Percentiles rank a stretch among this genome's conserved stretches.
phyloP scores from a whole-genome alignment of 2,888 invertebrate genomes.

The Zaprionus lineosus region DNA sequence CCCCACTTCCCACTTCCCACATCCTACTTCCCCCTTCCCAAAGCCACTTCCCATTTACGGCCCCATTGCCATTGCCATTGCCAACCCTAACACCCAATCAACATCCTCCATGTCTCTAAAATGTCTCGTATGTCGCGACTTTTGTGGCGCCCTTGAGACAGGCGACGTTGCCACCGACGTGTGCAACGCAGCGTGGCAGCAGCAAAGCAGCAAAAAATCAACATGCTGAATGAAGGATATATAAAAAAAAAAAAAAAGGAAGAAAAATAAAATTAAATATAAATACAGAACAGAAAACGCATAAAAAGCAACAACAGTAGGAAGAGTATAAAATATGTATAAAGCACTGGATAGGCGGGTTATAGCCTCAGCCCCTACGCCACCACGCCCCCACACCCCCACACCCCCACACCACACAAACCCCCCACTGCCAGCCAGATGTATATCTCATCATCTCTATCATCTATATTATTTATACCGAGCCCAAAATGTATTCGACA shows the following conservation, averaged over 20 bases:
- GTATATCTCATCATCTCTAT: not conserved
- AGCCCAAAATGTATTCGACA: slow-evolving; percentile 36
- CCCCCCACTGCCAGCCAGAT: not conserved
- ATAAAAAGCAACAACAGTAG: not conserved
- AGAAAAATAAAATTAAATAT: slow-evolving; percentile 3
- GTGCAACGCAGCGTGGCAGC: slow-evolving; percentile 34
- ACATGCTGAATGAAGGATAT: no score
- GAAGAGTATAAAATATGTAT: not conserved
- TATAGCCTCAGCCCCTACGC: no score
- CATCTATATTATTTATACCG: not conserved
- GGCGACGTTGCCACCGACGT: slow-evolving; percentile 37
- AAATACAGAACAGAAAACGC: slow-evolving; percentile 2
- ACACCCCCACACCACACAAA: no score
- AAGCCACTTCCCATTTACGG: no score
- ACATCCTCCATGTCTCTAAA: not conserved
- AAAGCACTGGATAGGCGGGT: no score
- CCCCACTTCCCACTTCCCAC: not conserved
- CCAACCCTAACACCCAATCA: not conserved
- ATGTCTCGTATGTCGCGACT: slow-evolving; percentile 22
- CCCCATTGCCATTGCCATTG: not conserved
- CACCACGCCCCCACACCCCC: no score
- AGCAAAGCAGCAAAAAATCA: no score
- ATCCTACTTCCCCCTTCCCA: not conserved
- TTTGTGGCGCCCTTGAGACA: slow-evolving; percentile 54
- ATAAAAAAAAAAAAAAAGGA: not conserved